Base-by-base conservation (phyloP, 2,113 vertebrate genomes). In the Anarrhichthys ocellatus region DNA sequence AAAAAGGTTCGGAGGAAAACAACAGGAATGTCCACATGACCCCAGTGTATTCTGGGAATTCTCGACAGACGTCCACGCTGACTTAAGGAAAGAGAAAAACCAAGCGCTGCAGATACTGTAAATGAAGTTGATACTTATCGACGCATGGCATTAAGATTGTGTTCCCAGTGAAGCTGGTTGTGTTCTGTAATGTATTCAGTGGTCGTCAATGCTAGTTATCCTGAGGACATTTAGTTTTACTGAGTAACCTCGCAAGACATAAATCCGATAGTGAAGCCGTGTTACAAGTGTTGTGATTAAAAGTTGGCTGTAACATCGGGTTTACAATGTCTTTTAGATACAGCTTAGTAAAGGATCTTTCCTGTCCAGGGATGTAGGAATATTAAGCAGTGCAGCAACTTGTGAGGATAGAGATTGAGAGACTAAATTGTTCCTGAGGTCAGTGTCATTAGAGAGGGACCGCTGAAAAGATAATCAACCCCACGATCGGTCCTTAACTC, bases 51-150 rank as follows among this genome's bases (percentile, higher is more conserved):
- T 88, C 70, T 78, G 88, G 85, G 83, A 83, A 79, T 65, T 80
- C 14, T 78, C 73, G 78, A 24, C 17, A 54, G 48, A 2, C 58
- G 20, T 68, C 67, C 44, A 71, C 81, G 82, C 86, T 88, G 90
- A 92, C 83, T 50, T 54, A 59, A 89, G 81, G 78, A 88, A 90
- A 89, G 50, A 78, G 36, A 74, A 89, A 78, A 82, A 81, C 75
- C 2, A 46, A 80, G 62, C 56, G 40, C 63, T 64, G 11, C 20
- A 72, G 18, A 82, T 77, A 76, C 7, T 73, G 81, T 44, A 82
- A 67, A 84, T 73, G 44, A 65, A 59, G 56, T 9, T 58, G 27
- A 80, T 71, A 59, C 44, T 22, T 75, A 75, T 75, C 61, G 56
- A 87, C 42, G 27, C 54, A 7, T n/a, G 9, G n/a, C 32, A 29